Evolutionary conservation across 2,113 vertebrate species (phyloP), one percentile per base, ranked within the genome.

Genomic region (Grus americana): DNA sequence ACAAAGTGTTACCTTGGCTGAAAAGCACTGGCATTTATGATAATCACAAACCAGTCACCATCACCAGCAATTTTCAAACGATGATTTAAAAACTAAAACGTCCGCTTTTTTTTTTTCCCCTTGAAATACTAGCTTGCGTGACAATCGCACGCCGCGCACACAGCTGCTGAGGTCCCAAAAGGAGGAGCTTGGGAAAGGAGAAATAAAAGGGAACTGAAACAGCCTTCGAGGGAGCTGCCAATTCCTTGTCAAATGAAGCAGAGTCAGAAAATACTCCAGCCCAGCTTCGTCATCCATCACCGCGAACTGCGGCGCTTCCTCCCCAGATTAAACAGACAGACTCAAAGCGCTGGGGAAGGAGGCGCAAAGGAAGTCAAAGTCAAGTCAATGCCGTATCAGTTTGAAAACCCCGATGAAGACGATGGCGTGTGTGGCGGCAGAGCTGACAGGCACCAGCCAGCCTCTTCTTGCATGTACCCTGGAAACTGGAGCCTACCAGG

Each of bases 401-500:
- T 47, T 24, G 44, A 38, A 63, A 75, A 42, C 2, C 5, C 10
- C 58, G 17, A 5, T 1, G 36, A 42, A 55, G 76, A 16, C 0
- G 1, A 54, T 0, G 11, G 11, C 1, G 0, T 21, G 12, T 10
- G 27, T 10, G 40, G 57, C 24, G 30, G 40, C 2, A 61, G 59
- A 75, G 47, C 32, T 36, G 74, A 40, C 36, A 26, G 22, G 24
- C 15, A 10, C 32, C 65, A 30, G 72, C 4, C 1, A 27, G 11
- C 11, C 22, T 36, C 23, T 30, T 42, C 46, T 21, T 0, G 1
- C 26, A 23, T 1, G 32, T 15, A 8, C 32, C 9, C 47, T 42
- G 73, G 23, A 52, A 68, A 42, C 32, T 26, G 46, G 10, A 89
- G 36, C 34, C 59, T 52, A n/a, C 54, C 46, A 23, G 29, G 19